Conservation (phyloP, 2,797 vertebrate species). For the Chlorospingus flavigularis region DNA sequence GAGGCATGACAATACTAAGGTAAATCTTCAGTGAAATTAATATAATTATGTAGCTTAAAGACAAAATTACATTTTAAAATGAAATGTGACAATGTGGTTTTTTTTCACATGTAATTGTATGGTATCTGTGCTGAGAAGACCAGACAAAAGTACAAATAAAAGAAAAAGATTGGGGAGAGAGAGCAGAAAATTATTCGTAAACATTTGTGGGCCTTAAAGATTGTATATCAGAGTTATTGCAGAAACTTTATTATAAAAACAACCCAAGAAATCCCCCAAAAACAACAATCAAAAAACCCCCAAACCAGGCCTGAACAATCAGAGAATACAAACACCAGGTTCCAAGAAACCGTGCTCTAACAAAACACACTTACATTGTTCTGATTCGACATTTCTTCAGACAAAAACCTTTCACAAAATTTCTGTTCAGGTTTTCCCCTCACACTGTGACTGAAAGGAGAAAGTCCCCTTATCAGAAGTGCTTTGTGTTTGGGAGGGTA, state of each 20-base stretch:
- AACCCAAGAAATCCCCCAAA: not conserved
- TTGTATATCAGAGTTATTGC: not conserved
- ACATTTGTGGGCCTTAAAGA: not conserved
- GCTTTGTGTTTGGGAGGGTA: not conserved
- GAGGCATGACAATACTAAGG: not conserved
- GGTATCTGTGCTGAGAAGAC: not conserved
- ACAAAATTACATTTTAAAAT: not conserved
- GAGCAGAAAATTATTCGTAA: not conserved
- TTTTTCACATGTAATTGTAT: fast-evolving
- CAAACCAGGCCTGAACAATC: not conserved
- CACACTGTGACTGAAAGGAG: not conserved
- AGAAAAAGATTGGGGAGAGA: fast-evolving
- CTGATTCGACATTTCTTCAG: not conserved
- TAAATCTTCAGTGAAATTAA: not conserved
- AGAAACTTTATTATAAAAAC: not conserved
- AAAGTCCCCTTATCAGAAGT: not conserved
- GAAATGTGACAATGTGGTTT: not conserved
- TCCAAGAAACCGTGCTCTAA: not conserved
- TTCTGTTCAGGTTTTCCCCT: not conserved
- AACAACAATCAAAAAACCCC: not conserved
- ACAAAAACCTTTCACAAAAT: not conserved
- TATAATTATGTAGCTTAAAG: not conserved
- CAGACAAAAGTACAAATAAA: not conserved
- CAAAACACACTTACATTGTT: not conserved
- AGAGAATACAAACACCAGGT: not conserved